Conservation (phyloP, 2,797 vertebrate species). For the Phrynocephalus guinanensis region DNA sequence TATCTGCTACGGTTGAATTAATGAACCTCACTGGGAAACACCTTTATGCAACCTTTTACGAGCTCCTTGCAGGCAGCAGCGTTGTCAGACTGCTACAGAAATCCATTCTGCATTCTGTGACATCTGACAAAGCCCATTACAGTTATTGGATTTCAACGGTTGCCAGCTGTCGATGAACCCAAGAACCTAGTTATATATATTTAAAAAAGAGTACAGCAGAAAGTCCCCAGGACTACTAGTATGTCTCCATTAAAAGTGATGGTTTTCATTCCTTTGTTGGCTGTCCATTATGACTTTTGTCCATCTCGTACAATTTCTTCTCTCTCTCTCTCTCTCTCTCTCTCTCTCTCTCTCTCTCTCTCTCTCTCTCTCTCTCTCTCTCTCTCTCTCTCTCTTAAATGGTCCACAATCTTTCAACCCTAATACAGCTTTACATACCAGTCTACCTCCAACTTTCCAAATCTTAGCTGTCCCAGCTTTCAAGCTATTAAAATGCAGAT, state of each 20-base stretch:
- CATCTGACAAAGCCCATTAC: background rate
- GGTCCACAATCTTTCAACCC: constrained; percentile 40
- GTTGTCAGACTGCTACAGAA: constrained; percentile 31
- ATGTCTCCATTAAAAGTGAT: background rate
- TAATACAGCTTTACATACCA: constrained; percentile 41
- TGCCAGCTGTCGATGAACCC: constrained; percentile 11
- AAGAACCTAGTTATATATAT: background rate
- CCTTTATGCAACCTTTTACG: constrained; percentile 34
- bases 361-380: background rate
- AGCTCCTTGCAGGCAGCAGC: constrained; percentile 34
- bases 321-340: background rate
- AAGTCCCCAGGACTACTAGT: constrained; percentile 11
- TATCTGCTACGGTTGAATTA: constrained; percentile 34
- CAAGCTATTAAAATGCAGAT: constrained; percentile 76
- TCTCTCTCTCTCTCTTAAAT: background rate
- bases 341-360: background rate
- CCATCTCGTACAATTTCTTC: constrained; percentile 43
- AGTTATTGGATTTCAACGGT: background rate
- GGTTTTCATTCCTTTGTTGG: constrained; percentile 22
- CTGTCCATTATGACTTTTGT: constrained; percentile 34
- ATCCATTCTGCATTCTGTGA: background rate
- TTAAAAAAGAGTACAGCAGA: constrained; percentile 13
- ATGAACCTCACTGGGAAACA: constrained; percentile 23
- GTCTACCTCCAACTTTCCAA: constrained; percentile 50
- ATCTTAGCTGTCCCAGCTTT: constrained; percentile 46